A percentile compares a stretch with the other conserved stretches of the same genome.
These are phyloP conservation scores for Phaethornis superciliosus DNA, from an alignment of 2,113 vertebrate genomes.

Conservation along the genomic window DNA sequence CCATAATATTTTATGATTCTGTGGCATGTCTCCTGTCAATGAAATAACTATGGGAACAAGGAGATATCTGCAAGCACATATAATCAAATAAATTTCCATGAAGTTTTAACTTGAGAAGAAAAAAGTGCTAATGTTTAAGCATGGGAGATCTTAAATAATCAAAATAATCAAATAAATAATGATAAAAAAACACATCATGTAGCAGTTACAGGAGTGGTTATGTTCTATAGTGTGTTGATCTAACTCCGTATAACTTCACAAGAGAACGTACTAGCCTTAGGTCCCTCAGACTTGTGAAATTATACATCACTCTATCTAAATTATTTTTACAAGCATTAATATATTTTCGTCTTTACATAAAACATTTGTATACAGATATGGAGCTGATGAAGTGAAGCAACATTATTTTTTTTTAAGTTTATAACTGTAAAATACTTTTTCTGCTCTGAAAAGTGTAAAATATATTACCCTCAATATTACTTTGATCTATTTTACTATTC, in stretches of 20 bases:
- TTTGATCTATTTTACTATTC: neutral
- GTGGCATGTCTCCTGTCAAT: neutral
- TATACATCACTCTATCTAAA: neutral
- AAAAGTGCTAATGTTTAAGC: neutral
- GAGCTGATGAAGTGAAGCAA: neutral
- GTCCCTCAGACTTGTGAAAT: neutral
- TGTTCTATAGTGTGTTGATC: neutral
- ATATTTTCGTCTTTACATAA: neutral
- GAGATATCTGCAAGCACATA: neutral
- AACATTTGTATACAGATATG: neutral
- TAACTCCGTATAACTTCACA: neutral
- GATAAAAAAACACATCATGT: neutral
- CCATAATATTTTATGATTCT: too few relatives aligned
- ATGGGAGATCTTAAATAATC: neutral
- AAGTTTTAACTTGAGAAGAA: neutral
- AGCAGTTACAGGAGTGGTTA: neutral
- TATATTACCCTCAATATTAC: neutral
- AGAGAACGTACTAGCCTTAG: neutral
- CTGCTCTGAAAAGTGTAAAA: neutral
- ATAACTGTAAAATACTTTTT: neutral
- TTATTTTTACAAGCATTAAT: neutral
- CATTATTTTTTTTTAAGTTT: neutral
- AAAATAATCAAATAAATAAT: neutral
- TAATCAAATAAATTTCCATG: neutral
- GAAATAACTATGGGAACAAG: neutral